Percentiles rank a stretch among this genome's conserved stretches.
Conservation (phyloP, 1,140 invertebrate genomes). For the Eriocheir sinensis region DNA sequence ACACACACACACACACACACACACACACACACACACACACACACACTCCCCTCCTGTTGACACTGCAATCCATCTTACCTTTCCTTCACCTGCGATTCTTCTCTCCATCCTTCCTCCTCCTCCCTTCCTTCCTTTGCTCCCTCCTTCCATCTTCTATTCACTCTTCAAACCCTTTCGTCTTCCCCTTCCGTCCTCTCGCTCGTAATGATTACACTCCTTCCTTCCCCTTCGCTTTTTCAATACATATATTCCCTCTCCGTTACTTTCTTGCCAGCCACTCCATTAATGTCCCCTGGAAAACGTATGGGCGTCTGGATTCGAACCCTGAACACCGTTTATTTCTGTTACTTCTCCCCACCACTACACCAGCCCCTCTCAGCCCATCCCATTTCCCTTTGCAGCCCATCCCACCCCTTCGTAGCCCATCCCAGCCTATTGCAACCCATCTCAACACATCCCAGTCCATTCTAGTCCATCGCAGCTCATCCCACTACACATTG, state of each 20-base stretch:
- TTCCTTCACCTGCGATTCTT: constrained; percentile 13
- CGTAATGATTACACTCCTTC: not conserved
- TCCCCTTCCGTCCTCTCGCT: not conserved
- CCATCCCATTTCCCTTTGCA: not conserved
- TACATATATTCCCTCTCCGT: not conserved
- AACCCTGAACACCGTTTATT: too few species aligned
- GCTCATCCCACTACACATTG: too few species aligned
- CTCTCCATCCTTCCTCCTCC: not conserved
- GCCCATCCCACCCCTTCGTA: not conserved
- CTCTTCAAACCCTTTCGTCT: constrained; percentile 4
- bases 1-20: not conserved
- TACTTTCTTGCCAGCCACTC: not conserved
- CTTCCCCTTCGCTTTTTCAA: not conserved
- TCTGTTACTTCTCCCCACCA: too few species aligned
- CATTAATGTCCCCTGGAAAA: not conserved
- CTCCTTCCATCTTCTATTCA: not conserved
- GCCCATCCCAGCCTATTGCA: not conserved
- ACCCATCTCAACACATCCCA: too few species aligned
- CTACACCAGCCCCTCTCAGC: too few species aligned
- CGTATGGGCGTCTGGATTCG: not conserved
- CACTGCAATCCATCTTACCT: not conserved
- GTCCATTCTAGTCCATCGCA: too few species aligned
- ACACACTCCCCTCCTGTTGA: constrained; percentile 7
- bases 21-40: not conserved
- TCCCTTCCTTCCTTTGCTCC: not conserved